These are phyloP conservation scores for Sinocyclocheilus rhinocerous DNA, from an alignment of 2,113 vertebrate species.

Conservation along the genomic window DNA sequence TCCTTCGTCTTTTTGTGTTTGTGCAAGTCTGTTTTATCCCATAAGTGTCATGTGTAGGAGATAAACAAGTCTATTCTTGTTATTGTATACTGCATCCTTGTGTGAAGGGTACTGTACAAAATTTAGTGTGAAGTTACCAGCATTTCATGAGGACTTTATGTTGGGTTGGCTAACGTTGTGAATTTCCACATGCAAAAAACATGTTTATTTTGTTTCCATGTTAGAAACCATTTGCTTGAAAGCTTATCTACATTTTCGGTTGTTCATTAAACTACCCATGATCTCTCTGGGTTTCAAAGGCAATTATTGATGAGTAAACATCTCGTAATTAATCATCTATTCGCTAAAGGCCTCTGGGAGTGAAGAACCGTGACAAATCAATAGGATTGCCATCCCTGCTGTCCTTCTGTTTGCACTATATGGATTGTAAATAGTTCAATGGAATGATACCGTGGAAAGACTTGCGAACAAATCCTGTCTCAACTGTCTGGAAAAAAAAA, in stretches of 20 bases:
- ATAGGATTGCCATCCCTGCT: conserved; percentile 34
- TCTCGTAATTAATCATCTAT: conserved; percentile 42
- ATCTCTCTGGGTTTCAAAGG: conserved; percentile 11
- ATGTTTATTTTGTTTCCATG: neutral
- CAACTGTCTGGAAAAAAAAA: neutral
- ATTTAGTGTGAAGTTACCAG: neutral
- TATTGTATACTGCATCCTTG: neutral
- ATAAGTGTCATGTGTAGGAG: conserved; percentile 21
- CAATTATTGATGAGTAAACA: conserved; percentile 34
- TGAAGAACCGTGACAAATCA: conserved; percentile 39
- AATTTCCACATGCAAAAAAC: neutral
- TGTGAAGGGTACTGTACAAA: neutral
- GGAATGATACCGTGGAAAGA: neutral
- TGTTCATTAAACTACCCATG: neutral
- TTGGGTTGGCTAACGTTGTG: neutral
- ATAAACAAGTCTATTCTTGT: neutral
- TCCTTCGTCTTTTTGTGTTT: neutral
- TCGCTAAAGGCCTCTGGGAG: conserved; percentile 43
- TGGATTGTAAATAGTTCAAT: conserved; percentile 8
- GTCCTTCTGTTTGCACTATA: neutral
- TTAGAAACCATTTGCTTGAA: conserved; percentile 2
- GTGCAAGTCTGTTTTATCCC: neutral
- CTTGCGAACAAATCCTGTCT: neutral
- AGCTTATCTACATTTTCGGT: neutral
- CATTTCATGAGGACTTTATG: neutral